Evolutionary conservation across 2,888 invertebrate genomes (phyloP), one percentile per base, ranked within the genome.

Genomic region (Lepetodrilus schrolli): DNA sequence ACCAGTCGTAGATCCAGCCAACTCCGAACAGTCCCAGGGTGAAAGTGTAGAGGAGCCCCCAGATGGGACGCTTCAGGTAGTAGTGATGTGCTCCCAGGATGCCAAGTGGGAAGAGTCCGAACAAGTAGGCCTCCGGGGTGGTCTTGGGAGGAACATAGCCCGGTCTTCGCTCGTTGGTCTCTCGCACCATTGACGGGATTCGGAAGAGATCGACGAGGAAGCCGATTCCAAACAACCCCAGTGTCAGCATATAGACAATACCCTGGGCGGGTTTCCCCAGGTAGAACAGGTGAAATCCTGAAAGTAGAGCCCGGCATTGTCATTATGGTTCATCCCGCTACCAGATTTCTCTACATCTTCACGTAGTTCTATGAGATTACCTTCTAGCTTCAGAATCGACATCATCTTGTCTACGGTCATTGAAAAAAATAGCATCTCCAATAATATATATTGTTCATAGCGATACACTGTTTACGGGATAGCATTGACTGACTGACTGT

Each of bases 1-100:
- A 82, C 78, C 83, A 82, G 74, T 87, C 87, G n/a, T 80, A 75
- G 1, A 86, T 38, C 82, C 83, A 86, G n/a, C 86, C 85, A 8
- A 75, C n/a, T 1, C 78, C 78, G 13, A 70, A 1, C 17, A 77
- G 66, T 0, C 78, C 76, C 4, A 75, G 26, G 4, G 76, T 76
- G 36, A 71, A 71, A 0, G 70, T 66, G 26, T 76, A 78, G 26
- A 74, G 49, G 2, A 74, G 8, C 10, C 77, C 76, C 76, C 75
- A 76, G 34, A 76, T 8, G 1, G 75, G 77, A 2, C 77, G 72
- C 26, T 72, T 48, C 58, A 79, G 43, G 68, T 79, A 79, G 70
- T 70, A 79, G 49, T 79, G 78, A 36, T 79, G 78, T 0, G 47
- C 73, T 4, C 80, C 80, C 2, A 79, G 47, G 2, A 77, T 36